Conservation (phyloP, 1,140 invertebrate genomes). For the Magallana angulata region DNA sequence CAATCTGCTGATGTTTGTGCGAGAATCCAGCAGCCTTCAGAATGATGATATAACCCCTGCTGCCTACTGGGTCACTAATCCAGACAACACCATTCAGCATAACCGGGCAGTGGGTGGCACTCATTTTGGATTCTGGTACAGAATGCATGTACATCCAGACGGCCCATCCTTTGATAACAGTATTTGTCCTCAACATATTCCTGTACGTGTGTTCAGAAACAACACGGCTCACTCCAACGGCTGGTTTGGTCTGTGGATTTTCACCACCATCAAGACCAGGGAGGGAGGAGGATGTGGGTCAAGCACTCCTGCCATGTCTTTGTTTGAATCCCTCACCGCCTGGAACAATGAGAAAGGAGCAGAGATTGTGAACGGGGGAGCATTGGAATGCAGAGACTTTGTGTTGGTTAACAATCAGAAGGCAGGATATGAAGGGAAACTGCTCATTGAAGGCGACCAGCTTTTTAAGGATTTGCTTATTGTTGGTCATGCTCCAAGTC, state of each 20-base stretch:
- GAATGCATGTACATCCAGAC: constrained; percentile 63
- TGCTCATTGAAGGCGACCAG: constrained; percentile 41
- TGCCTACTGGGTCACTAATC: constrained; percentile 66
- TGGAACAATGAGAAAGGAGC: constrained; percentile 74
- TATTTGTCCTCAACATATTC: constrained; percentile 69
- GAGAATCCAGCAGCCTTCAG: constrained; percentile 64
- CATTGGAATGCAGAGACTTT: constrained; percentile 70
- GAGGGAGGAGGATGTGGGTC: constrained; percentile 47
- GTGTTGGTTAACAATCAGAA: constrained; percentile 68
- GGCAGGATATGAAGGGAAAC: constrained; percentile 67
- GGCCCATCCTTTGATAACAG: constrained; percentile 66
- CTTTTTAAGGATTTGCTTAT: constrained; percentile 64
- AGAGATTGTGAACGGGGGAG: constrained; percentile 70
- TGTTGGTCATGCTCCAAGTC: constrained; percentile 57
- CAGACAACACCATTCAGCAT: constrained; percentile 64
- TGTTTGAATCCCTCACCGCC: constrained; percentile 60
- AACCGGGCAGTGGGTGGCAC: constrained; percentile 70
- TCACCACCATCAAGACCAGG: constrained; percentile 66
- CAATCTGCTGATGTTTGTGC: constrained; percentile 65
- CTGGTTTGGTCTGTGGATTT: constrained; percentile 77
- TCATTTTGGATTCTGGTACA: constrained; percentile 72
- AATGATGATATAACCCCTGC: constrained; percentile 73
- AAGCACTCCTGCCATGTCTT: constrained; percentile 50
- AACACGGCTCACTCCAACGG: constrained; percentile 76
- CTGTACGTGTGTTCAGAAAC: constrained; percentile 68